phyloP scores from a whole-genome alignment of 2,888 invertebrate species.

The Ophonus ardosiacus region DNA sequence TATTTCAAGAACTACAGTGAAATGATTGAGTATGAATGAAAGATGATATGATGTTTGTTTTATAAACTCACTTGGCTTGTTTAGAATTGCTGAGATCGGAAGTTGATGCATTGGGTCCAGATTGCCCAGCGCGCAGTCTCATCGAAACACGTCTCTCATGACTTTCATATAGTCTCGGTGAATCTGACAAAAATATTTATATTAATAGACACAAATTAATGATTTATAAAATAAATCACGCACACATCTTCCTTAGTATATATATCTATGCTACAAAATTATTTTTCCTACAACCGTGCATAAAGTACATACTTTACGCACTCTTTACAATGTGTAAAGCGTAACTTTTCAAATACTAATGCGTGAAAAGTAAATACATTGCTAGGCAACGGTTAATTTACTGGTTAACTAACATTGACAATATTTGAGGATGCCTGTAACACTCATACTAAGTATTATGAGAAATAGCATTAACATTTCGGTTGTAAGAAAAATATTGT shows the following conservation, averaged over 20 bases:
- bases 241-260: not conserved
- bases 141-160: constrained; percentile 74
- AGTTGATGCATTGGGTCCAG: constrained; percentile 74
- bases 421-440: no score
- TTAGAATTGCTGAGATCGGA: constrained; percentile 76
- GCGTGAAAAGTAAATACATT: no score
- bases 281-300: no score
- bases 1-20: not conserved
- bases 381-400: no score
- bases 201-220: not conserved
- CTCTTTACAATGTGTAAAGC: no score
- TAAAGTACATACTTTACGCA: no score
- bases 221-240: not conserved
- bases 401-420: no score
- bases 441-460: no score
- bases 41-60: not conserved
- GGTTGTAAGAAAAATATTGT: no score
- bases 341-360: no score
- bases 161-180: constrained; percentile 73
- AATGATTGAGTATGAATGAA: not conserved
- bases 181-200: constrained; percentile 69
- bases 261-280: constrained; percentile 57
- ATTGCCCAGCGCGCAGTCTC: constrained; percentile 73
- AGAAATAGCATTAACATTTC: no score
- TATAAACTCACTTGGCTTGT: constrained; percentile 76